These are phyloP conservation scores for Druceiella hillmani DNA, from an alignment of 2,888 invertebrate genomes.

Conservation along the genomic window DNA sequence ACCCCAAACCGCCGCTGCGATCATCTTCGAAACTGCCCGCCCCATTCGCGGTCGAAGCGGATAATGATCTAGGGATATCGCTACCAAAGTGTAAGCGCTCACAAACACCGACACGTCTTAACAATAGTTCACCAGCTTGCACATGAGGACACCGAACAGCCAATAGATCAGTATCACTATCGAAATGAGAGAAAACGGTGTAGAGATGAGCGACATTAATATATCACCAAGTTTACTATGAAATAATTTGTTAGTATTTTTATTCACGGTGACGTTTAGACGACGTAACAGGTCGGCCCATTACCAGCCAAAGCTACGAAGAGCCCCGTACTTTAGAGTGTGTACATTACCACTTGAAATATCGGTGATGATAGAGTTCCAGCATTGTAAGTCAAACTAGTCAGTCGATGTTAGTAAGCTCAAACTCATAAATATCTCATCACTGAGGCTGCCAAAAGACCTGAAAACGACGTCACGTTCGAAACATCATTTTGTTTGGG, in stretches of 20 bases:
- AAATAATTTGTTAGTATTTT: slow-evolving; percentile 90
- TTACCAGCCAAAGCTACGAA: slow-evolving; percentile 68
- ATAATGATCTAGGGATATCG: slow-evolving; percentile 86
- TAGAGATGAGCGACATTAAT: slow-evolving; percentile 83
- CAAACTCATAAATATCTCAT: no score
- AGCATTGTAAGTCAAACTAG: no score
- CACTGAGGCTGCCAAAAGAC: no score
- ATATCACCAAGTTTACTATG: slow-evolving; percentile 89
- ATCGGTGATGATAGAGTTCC: slow-evolving; percentile 41
- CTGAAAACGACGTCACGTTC: no score
- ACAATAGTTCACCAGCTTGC: slow-evolving; percentile 76
- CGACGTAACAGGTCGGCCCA: slow-evolving; percentile 80
- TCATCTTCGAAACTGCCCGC: slow-evolving; percentile 59
- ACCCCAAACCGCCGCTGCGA: slow-evolving; percentile 68
- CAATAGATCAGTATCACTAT: slow-evolving; percentile 76
- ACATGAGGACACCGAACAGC: slow-evolving; percentile 81
- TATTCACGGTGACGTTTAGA: slow-evolving; percentile 78
- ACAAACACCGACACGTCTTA: slow-evolving; percentile 78
- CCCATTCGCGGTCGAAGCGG: slow-evolving; percentile 78
- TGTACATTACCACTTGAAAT: slow-evolving; percentile 61
- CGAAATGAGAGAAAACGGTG: slow-evolving; percentile 85
- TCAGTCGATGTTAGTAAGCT: no score
- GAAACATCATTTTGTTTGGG: no score
- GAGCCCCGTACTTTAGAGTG: slow-evolving; percentile 68
- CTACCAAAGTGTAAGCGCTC: slow-evolving; percentile 85